phyloP scores from a whole-genome alignment of 2,888 invertebrate genomes.

The Oscheius myriophilus region DNA sequence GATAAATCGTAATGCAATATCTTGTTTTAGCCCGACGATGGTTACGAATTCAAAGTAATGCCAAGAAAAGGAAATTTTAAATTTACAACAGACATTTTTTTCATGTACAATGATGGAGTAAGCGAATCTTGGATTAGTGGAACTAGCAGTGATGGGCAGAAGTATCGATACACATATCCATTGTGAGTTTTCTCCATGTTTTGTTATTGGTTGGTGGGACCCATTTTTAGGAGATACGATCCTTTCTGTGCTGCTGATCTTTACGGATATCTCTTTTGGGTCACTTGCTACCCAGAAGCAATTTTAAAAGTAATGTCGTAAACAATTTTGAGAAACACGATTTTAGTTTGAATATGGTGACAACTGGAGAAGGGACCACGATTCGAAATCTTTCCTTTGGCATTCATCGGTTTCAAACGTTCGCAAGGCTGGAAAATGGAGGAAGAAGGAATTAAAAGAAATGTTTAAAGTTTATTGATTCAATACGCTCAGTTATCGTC shows the following conservation, averaged over 20 bases:
- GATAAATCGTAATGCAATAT: not conserved
- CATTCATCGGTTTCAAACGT: too few species aligned
- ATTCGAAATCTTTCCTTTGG: too few species aligned
- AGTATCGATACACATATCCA: not conserved
- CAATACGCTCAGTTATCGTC: too few species aligned
- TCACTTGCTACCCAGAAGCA: conserved; percentile 3
- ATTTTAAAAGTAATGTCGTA: not conserved
- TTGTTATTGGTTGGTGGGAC: not conserved
- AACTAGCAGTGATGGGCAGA: conserved; percentile 2
- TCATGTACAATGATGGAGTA: conserved; percentile 29
- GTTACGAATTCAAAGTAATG: conserved; percentile 34
- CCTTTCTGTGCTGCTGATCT: conserved; percentile 11
- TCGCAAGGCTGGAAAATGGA: too few species aligned
- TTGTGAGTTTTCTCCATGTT: not conserved
- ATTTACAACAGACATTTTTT: conserved; percentile 32
- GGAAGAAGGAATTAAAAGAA: too few species aligned
- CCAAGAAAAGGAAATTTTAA: conserved; percentile 6
- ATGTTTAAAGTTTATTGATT: too few species aligned
- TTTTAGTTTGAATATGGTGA: too few species aligned
- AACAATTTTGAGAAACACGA: not conserved
- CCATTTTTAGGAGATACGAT: not conserved
- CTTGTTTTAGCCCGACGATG: conserved; percentile 29
- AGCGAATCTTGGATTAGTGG: conserved; percentile 8
- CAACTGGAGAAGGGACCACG: too few species aligned
- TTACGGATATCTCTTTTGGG: conserved; percentile 9